Evolutionary conservation across 2,888 invertebrate species (phyloP).

Genomic region (Acrocyrtus sp.): DNA sequence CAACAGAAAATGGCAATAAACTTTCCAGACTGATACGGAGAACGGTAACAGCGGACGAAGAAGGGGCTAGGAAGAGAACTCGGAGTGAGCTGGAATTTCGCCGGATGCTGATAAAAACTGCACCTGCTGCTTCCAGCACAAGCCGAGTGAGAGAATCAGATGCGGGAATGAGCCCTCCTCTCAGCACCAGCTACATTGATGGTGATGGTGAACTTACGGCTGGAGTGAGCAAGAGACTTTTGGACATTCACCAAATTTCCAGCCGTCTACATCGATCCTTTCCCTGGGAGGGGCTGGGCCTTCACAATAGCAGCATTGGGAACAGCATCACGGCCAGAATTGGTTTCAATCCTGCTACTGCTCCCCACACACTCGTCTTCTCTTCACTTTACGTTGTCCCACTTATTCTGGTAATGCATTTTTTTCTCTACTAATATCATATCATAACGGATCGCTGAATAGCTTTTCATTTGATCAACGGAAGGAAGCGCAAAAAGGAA

Average conservation of each 20-base stretch:
- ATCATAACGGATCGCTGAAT: too few relatives aligned
- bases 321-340: conserved; percentile 23
- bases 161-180: background rate
- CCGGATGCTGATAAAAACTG: conserved; percentile 20
- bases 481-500: background rate
- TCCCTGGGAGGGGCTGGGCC: conserved; percentile 50
- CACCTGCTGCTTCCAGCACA: conserved; percentile 27
- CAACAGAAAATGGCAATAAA: too few relatives aligned
- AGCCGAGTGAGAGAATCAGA: too few relatives aligned
- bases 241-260: conserved; percentile 53
- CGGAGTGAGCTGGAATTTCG: background rate
- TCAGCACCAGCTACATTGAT: conserved; percentile 10
- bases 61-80: background rate
- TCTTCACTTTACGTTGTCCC: conserved; percentile 51
- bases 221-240: conserved; percentile 35
- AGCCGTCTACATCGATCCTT: conserved; percentile 53
- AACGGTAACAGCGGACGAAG: background rate
- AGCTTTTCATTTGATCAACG: too few relatives aligned
- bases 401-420: conserved; percentile 47
- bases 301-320: conserved; percentile 26
- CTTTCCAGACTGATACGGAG: background rate
- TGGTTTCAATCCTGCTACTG: conserved; percentile 26
- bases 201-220: background rate
- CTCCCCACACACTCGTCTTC: conserved; percentile 30
- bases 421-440: too few relatives aligned